Evolutionary conservation across 2,888 invertebrate species (phyloP), one percentile per base, ranked within the genome.

Genomic region (Rugalucina vietnamica): DNA sequence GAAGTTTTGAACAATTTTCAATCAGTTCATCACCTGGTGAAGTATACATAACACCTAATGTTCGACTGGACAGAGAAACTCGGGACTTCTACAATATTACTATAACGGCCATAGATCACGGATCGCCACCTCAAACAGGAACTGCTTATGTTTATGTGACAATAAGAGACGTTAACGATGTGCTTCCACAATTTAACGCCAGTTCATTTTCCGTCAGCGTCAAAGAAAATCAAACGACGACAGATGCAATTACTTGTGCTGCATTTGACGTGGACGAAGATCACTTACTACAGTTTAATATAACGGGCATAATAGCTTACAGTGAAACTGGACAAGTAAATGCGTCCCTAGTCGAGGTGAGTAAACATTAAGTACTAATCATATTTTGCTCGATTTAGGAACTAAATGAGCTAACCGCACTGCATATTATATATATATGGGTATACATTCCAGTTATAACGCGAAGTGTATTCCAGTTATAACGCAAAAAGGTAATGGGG

Each of bases 141-240:
- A 92, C 89, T 3, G 83, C 90, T 12, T 91, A 88, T 1, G 72
- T 93, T 27, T 89, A 86, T 8, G 85, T 93, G 1, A 57, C 77
- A 0, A 72, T 93, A 1, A 70, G 24, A n/a, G 92, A 92, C 71
- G 90, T 93, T 18, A 93, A 93, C 76, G 93, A 93, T 80, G 90
- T 91, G 79, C 36, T 34, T 21, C 93, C 93, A 24, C 27, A 8
- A 1, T 88, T 88, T 69, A 65, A 50, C 18, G 2, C 57, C 1
- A 50, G 29, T 0, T 0, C 18, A 3, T 84, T 76, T 60, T 8
- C 14, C 1, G 60, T 34, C 0, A 8, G 12, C 2, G 77, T 84
- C 5, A 24, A 29, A 29, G 87, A 85, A 77, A 78, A 78, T 60
- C n/a, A 32, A 0, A 74, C 50, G 18, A 5, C 18, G 24, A 0